Evolutionary conservation across 1,140 invertebrate species (phyloP), one percentile per base, ranked within the genome.

Genomic region (Drosophila mayri): DNA sequence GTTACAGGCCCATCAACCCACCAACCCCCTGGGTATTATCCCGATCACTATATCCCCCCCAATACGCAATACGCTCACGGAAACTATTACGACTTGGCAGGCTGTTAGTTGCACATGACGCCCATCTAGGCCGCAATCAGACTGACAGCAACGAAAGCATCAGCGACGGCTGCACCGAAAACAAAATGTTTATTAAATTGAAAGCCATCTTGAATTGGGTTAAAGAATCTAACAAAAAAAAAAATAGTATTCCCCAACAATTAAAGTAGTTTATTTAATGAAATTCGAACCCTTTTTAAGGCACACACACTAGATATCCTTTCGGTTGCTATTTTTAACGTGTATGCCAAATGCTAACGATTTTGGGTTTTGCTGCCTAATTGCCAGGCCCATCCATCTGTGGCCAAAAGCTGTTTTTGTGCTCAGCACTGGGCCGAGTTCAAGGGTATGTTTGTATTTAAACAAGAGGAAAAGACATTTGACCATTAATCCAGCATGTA

Each of bases 51-150:
- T n/a, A 25, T 10, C 25, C 8, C 32, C 50, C 32, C 22, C 32
- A 35, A 60, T 62, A 32, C 41, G 38, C 25, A 46, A 22, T 35
- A n/a, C 18, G 41, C 59, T 25, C 37, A 18, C 16, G 61, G 61
- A 50, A 55, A 71, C 52, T 73, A 57, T 72, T 72, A 70, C 74
- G 62, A 79, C 46, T 60, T 77, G 74, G 59, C 54, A 78, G 77
- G 60, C 70, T 68, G 70, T 80, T 79, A 62, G 76, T 68, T 62
- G 43, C 76, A 79, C 70, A 79, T 80, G 76, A 49, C 52, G 46
- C 76, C 49, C 43, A 55, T 70, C 60, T 18, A 54, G 32, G 60
- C 49, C 63, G 63, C 68, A 79, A 79, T 59, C 72, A 67, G 44
- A 52, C 30, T 41, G 35, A 41, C 28, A 25, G 25, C 25, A 55